A percentile compares a stretch with the other conserved stretches of the same genome.
Conservation (phyloP, 1,140 invertebrate genomes). For the Geopemphigus sp. region DNA sequence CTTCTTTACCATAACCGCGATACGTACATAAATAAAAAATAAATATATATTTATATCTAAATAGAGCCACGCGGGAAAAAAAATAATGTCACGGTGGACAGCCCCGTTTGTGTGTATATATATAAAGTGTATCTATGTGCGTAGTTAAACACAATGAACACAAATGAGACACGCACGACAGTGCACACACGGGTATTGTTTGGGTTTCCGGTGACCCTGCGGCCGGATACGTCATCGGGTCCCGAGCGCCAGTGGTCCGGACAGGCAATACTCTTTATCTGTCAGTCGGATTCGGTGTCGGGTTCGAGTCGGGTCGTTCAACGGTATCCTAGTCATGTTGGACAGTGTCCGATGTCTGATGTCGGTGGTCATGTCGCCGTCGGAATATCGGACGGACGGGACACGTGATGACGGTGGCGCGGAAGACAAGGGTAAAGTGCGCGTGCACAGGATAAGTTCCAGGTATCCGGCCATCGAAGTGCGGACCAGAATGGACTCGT, state of each 20-base stretch:
- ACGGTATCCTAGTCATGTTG: background rate
- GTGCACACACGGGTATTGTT: conserved; percentile 20
- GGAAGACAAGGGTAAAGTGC: background rate
- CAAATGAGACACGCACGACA: conserved; percentile 29
- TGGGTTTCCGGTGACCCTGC: conserved; percentile 41
- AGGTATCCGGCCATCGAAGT: conserved; percentile 14
- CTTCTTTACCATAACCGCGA: too few relatives aligned
- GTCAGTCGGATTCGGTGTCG: background rate
- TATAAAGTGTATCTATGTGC: background rate
- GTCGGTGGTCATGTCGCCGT: conserved; percentile 30
- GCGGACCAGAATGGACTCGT: conserved; percentile 39
- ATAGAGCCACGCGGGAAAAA: background rate
- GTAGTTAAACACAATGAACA: conserved; percentile 7
- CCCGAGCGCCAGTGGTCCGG: too few relatives aligned
- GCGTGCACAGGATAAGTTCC: conserved; percentile 38
- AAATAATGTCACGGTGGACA: background rate
- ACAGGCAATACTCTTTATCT: too few relatives aligned
- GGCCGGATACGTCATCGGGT: background rate
- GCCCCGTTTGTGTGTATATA: background rate
- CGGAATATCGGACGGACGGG: conserved; percentile 5
- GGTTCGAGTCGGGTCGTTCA: background rate
- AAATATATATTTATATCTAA: background rate
- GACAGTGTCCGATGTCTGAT: conserved; percentile 32
- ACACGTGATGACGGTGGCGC: background rate
- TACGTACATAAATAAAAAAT: background rate